Base-by-base conservation (phyloP, 2,113 vertebrate species). In the Cathartes aura region DNA sequence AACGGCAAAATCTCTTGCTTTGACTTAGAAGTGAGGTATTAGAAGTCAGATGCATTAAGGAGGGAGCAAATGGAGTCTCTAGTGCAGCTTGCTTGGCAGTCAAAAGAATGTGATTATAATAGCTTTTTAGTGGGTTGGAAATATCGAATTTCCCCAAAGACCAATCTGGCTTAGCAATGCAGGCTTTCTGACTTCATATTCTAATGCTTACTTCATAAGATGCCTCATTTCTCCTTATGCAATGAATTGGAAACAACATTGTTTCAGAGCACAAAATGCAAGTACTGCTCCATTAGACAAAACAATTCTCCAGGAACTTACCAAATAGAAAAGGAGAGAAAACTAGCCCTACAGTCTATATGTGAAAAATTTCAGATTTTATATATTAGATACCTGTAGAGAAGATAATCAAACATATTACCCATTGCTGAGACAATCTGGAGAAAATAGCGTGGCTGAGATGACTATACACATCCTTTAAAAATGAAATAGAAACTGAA, bases 201-300 rank as follows among this genome's bases (percentile, higher is more conserved):
- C 60, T 74, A 74, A 73, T 70, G 67, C 75, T 92, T 88, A 66
- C 56, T 95, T 93, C 59, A 86, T 42, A 85, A 90, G 85, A 93
- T 50, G 62, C 82, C 82, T 93, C 86, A 88, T 94, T 97, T 94
- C 70, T 93, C 53, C 50, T 71, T 74, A 73, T n/a, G 75, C 73
- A 86, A 81, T 82, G 82, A 90, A 90, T 73, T 59, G 63, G 87
- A 96, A 95, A 86, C 62, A 91, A 73, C 50, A 70, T 40, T 90
- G 70, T 88, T 94, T 90, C 62, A 23, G 17, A 64, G 34, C 71
- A 85, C 22, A 52, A 89, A 82, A 60, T 87, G 42, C 47, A 81
- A 78, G 34, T 59, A 34, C 47, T 79, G 82, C 73, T 91, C 34
- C 70, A 89, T 94, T 85, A 91, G 60, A 80, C 43, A 87, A 67